These are phyloP conservation scores for Tupiocoris notatus DNA, from an alignment of 2,888 invertebrate genomes.

Conservation along the genomic window DNA sequence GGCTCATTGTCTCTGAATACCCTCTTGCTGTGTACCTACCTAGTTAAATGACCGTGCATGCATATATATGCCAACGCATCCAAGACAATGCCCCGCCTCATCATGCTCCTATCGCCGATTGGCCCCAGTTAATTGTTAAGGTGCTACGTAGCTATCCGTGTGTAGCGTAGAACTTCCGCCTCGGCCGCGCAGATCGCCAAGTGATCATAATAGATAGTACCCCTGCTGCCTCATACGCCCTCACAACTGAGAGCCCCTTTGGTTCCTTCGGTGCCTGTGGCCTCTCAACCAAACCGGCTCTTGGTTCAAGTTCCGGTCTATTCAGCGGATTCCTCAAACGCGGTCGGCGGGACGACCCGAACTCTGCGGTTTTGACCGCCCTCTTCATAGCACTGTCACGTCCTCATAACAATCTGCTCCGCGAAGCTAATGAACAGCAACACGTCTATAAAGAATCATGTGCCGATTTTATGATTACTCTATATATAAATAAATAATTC, in stretches of 20 bases:
- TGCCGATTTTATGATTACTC: too few relatives aligned
- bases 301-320: constrained; percentile 14
- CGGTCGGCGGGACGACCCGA: not conserved
- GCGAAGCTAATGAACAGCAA: not conserved
- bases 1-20: constrained; percentile 24
- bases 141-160: too few relatives aligned
- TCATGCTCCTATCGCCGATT: constrained; percentile 19
- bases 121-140: constrained; percentile 32
- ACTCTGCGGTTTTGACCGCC: not conserved
- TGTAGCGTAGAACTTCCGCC: not conserved
- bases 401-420: not conserved
- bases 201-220: constrained; percentile 32
- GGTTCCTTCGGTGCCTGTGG: constrained; percentile 13
- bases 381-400: not conserved
- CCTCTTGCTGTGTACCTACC: constrained; percentile 14
- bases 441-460: too few relatives aligned
- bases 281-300: not conserved
- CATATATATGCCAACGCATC: not conserved
- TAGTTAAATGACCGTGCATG: not conserved
- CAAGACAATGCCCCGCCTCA: constrained; percentile 24
- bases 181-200: not conserved
- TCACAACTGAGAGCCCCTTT: constrained; percentile 7
- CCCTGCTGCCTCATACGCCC: not conserved
- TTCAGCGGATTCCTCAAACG: not conserved
- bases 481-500: too few relatives aligned